Evolutionary conservation across 2,113 vertebrate species (phyloP).

Genomic region (Vulpes ferrilata): DNA sequence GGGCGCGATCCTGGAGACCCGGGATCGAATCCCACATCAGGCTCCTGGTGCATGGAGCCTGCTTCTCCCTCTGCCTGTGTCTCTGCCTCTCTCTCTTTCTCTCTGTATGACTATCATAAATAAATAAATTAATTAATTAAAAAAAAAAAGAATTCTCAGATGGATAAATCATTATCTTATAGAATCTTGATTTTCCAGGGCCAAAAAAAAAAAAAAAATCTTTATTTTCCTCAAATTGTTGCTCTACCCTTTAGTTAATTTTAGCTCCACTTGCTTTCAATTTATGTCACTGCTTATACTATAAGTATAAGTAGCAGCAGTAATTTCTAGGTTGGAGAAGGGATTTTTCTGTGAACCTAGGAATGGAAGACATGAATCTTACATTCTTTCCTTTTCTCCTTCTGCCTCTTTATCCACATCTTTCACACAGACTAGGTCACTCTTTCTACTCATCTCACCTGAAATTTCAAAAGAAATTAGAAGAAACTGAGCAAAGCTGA

Average conservation of each 20-base stretch:
- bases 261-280: neutral
- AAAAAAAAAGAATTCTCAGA: neutral
- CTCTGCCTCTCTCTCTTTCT: too few relatives aligned
- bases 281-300: neutral
- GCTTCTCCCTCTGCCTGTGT: too few relatives aligned
- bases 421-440: neutral
- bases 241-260: neutral
- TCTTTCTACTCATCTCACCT: too few relatives aligned
- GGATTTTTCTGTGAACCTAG: neutral
- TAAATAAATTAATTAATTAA: too few relatives aligned
- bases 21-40: too few relatives aligned
- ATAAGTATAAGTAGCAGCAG: neutral
- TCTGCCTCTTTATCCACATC: neutral
- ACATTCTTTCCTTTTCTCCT: neutral
- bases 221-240: neutral
- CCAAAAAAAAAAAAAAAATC: neutral
- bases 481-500: neutral
- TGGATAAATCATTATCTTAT: neutral
- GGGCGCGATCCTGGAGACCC: too few relatives aligned
- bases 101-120: too few relatives aligned
- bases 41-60: too few relatives aligned
- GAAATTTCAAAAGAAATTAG: neutral
- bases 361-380: neutral
- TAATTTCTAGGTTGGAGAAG: neutral
- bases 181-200: neutral